phyloP scores from a whole-genome alignment of 2,888 invertebrate genomes.

The Scrobipalpa atriplicella region DNA sequence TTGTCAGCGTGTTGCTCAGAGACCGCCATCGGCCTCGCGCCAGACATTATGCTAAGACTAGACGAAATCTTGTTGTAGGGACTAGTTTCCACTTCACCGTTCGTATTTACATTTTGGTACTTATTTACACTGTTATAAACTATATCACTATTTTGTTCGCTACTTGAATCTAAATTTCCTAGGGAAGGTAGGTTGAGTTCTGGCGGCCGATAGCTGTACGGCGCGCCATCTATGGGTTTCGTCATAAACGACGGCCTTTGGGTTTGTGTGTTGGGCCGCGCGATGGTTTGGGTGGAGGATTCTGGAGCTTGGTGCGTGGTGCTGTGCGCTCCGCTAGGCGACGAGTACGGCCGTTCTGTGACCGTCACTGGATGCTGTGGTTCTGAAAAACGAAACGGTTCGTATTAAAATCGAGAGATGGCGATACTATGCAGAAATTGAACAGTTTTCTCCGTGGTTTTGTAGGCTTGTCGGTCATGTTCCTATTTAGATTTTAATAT shows the following conservation, averaged over 20 bases:
- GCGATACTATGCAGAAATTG: not conserved
- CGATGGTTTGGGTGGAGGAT: constrained; percentile 60
- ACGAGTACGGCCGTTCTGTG: constrained; percentile 64
- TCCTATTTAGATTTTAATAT: too few species aligned
- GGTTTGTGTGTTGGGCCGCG: constrained; percentile 68
- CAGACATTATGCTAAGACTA: constrained; percentile 79
- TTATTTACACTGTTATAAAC: constrained; percentile 82
- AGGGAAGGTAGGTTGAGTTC: constrained; percentile 74
- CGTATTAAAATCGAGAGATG: not conserved
- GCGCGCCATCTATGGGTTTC: constrained; percentile 79
- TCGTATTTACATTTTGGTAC: constrained; percentile 82
- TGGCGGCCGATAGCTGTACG: constrained; percentile 74
- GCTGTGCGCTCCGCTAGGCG: constrained; percentile 62
- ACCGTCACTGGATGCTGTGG: constrained; percentile 59
- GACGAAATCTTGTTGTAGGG: constrained; percentile 82
- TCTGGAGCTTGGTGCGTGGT: constrained; percentile 55
- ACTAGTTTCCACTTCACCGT: constrained; percentile 77
- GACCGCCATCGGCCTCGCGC: constrained; percentile 78
- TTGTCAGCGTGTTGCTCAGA: constrained; percentile 76
- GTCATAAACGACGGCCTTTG: constrained; percentile 79
- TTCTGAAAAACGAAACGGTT: constrained; percentile 57
- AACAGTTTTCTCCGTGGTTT: too few species aligned
- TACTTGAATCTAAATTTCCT: constrained; percentile 76
- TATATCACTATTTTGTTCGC: constrained; percentile 82
- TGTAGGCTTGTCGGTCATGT: not conserved